phyloP scores from a whole-genome alignment of 2,888 invertebrate species.

The Zele albiditarsus region DNA sequence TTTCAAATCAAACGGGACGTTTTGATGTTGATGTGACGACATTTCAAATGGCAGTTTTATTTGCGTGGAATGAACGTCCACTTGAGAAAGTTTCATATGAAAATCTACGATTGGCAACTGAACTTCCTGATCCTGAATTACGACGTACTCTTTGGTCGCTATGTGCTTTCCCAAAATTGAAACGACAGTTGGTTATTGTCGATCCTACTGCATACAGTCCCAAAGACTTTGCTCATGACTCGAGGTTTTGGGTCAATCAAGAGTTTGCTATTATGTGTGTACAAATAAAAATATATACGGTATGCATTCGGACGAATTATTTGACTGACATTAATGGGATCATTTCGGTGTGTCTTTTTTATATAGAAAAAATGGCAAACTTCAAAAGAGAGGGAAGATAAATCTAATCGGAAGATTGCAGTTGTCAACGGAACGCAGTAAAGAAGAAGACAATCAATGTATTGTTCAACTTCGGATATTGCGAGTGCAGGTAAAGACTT shows the following conservation, averaged over 20 bases:
- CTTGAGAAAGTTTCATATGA: slow-evolving; percentile 96
- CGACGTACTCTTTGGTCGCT: slow-evolving; percentile 96
- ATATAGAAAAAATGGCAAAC: slow-evolving; percentile 91
- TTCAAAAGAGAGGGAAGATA: slow-evolving; percentile 94
- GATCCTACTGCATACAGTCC: slow-evolving; percentile 87
- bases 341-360: background rate
- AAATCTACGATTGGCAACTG: slow-evolving; percentile 95
- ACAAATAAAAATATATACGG: slow-evolving; percentile 24
- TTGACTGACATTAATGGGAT: background rate
- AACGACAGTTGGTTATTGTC: slow-evolving; percentile 90
- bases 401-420: slow-evolving; percentile 97
- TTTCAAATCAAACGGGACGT: slow-evolving; percentile 91
- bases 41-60: slow-evolving; percentile 99
- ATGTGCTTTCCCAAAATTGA: slow-evolving; percentile 96
- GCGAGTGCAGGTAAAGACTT: slow-evolving; percentile 78
- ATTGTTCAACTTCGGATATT: slow-evolving; percentile 97
- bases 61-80: slow-evolving; percentile 98
- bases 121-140: slow-evolving; percentile 95
- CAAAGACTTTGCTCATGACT: slow-evolving; percentile 95
- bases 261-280: slow-evolving; percentile 89
- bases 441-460: slow-evolving; percentile 98
- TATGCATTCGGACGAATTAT: slow-evolving; percentile 10
- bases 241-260: slow-evolving; percentile 97
- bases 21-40: slow-evolving; percentile 99
- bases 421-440: slow-evolving; percentile 94